Evolutionary conservation across 2,888 invertebrate species (phyloP).

Genomic region (Protodeltote pygarga): DNA sequence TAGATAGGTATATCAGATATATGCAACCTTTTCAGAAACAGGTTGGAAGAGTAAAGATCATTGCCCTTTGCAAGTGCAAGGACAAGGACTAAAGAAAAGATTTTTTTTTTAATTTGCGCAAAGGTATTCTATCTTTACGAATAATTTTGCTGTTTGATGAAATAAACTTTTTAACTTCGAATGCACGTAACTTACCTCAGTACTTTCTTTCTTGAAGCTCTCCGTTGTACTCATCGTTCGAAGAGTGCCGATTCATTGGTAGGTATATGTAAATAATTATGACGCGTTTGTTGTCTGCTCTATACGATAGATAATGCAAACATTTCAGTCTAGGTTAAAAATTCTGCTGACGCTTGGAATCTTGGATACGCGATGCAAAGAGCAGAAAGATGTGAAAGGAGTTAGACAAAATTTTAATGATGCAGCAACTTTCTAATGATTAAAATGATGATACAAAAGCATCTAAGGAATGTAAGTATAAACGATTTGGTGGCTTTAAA

Average conservation of each 20-base stretch:
- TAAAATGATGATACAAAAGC: too few relatives aligned
- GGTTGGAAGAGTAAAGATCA: constrained; percentile 32
- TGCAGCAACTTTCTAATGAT: constrained; percentile 36
- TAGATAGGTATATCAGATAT: too few relatives aligned
- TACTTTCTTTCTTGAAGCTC: constrained; percentile 5
- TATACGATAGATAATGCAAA: constrained; percentile 2
- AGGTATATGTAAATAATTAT: constrained; percentile 19
- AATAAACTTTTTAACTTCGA: neutral
- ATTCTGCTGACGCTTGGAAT: constrained; percentile 16
- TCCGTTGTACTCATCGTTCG: constrained; percentile 30
- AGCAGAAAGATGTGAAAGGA: constrained; percentile 32
- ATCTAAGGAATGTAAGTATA: too few relatives aligned
- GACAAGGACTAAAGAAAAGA: constrained; percentile 11
- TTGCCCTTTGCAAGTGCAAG: constrained; percentile 31
- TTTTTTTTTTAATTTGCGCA: constrained; percentile 1
- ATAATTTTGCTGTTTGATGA: too few relatives aligned
- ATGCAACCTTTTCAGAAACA: constrained; percentile 15
- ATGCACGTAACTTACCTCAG: constrained; percentile 21
- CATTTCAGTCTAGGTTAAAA: constrained; percentile 14
- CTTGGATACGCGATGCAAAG: constrained; percentile 6
- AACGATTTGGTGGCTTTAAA: too few relatives aligned
- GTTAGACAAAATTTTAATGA: constrained; percentile 1
- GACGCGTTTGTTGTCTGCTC: constrained; percentile 4
- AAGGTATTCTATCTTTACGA: too few relatives aligned
- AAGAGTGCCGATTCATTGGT: constrained; percentile 20